Conservation (phyloP, 2,888 invertebrate species). For the Exephanes ischioxanthus region DNA sequence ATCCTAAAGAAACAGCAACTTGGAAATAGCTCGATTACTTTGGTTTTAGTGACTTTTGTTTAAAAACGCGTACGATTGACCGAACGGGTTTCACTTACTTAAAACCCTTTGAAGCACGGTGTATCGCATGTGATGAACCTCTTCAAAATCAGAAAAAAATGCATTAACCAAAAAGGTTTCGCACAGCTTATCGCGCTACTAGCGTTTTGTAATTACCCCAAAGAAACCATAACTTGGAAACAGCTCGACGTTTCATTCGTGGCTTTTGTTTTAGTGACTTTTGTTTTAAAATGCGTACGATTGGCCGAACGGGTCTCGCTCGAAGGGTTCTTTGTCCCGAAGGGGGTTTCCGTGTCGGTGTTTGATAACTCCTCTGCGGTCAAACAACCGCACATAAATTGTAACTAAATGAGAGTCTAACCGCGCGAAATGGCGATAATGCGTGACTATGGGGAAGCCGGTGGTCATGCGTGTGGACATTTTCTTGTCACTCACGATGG, state of each 20-base stretch:
- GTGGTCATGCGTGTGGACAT: background rate
- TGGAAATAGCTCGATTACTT: background rate
- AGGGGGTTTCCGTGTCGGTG: background rate
- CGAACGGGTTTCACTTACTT: background rate
- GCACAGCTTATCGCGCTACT: background rate
- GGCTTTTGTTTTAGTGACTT: background rate
- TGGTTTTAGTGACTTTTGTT: background rate
- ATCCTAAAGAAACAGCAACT: background rate
- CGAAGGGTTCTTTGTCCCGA: background rate
- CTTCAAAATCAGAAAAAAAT: too few species aligned
- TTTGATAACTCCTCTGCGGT: background rate
- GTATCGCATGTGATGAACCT: too few species aligned
- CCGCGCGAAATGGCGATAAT: constrained; percentile 2
- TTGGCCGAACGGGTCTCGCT: background rate
- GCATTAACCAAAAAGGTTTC: background rate
- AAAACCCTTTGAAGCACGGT: too few species aligned
- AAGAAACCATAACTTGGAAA: background rate
- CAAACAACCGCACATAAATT: background rate
- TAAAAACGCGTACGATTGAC: background rate
- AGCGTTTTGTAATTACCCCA: background rate
- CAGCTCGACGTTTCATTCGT: background rate
- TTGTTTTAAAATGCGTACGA: background rate
- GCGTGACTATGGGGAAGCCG: background rate
- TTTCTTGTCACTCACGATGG: background rate
- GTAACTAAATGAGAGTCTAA: background rate